Evolutionary conservation across 2,888 invertebrate genomes (phyloP), one percentile per base, ranked within the genome.

Genomic region (Xanthia togata): DNA sequence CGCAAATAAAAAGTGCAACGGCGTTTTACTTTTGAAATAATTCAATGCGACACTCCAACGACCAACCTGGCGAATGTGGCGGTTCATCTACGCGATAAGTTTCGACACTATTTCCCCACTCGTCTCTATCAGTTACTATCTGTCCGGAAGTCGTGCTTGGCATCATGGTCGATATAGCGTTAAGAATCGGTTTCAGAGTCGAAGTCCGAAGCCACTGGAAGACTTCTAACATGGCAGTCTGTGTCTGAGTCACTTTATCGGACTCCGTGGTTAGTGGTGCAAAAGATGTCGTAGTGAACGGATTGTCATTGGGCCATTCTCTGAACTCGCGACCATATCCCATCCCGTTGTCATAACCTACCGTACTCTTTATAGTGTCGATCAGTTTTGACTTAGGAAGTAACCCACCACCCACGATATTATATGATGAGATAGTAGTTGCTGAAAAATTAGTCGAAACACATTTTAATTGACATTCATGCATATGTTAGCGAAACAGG

Each of bases 11-110:
- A 96, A 93, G 90, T 96, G 95, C 93, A 96, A 92, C 84, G 93
- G 94, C 94, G 90, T 89, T 93, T 89, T 89, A 93, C 93, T 93
- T 85, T 92, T 91, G 93, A 92, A 92, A 82, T 82, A 92, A 91
- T 89, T 92, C 90, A 92, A 91, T 91, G 92, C 93, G 94, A 93
- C 94, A 95, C 94, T 95, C 95, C 95, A 91, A 94, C 96, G 93
- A 97, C 97, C 93, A 96, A 95, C 96, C 96, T 96, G 96, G 93
- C 91, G 92, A 94, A 92, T 96, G 96, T 87, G 96, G 96, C 89
- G 96, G 96, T 94, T 96, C 96, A 92, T 96, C 96, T 91, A 96
- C 96, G 81, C 96, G 96, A 92, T 96, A 96, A 83, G 94, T 96
- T 92, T 96, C 96, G 82, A 96, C 92, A 92, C 91, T 95, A 95